Percentiles rank a stretch among this genome's conserved stretches.
These are phyloP conservation scores for Callitettix versicolor DNA, from an alignment of 1,140 invertebrate genomes.

Conservation along the genomic window DNA sequence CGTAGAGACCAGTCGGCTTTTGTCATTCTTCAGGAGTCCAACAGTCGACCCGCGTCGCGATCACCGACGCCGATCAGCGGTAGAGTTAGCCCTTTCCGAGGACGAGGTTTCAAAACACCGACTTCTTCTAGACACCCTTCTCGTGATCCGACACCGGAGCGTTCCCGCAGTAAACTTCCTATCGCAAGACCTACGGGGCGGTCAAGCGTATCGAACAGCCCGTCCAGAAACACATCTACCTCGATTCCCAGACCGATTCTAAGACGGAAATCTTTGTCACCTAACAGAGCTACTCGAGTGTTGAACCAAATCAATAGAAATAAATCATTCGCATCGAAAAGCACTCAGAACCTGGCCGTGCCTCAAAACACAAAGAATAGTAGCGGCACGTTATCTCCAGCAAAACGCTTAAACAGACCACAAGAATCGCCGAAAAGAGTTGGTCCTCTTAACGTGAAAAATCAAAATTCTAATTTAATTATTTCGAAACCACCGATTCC, in stretches of 20 bases:
- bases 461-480: background rate
- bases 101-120: constrained; percentile 43
- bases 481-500: constrained; percentile 14
- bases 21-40: constrained; percentile 38
- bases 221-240: constrained; percentile 6
- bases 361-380: too few relatives aligned
- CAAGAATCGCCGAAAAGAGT: background rate
- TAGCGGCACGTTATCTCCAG: too few relatives aligned
- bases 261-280: constrained; percentile 7
- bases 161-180: constrained; percentile 10
- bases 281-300: background rate
- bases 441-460: background rate
- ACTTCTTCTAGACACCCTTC: constrained; percentile 22
- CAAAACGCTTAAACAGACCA: background rate
- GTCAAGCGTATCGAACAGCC: constrained; percentile 14
- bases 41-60: constrained; percentile 28
- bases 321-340: background rate
- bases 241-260: constrained; percentile 7
- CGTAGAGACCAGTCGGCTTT: constrained; percentile 34
- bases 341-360: too few relatives aligned
- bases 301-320: constrained; percentile 7
- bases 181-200: background rate
- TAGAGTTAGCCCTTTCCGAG: constrained; percentile 43
- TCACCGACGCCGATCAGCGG: constrained; percentile 29
- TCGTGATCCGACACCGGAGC: constrained; percentile 7